Conservation (phyloP, 2,797 vertebrate species). For the Poeciliopsis infans region DNA sequence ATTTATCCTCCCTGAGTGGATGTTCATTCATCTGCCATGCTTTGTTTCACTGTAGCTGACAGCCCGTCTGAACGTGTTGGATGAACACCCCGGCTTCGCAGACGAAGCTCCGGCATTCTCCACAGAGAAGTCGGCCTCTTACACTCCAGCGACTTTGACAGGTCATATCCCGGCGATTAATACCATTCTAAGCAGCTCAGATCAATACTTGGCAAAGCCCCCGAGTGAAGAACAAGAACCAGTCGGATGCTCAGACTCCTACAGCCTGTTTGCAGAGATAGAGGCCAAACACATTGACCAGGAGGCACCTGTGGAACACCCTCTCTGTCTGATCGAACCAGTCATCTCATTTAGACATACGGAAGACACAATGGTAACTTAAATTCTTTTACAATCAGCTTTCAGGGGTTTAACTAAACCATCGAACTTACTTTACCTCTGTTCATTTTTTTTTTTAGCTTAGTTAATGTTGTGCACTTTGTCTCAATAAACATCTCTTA, state of each 20-base stretch:
- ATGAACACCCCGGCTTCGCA: slow-evolving; percentile 64
- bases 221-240: slow-evolving; percentile 42
- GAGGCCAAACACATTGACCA: slow-evolving; percentile 26
- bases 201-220: slow-evolving; percentile 54
- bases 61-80: slow-evolving; percentile 73
- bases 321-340: slow-evolving; percentile 41
- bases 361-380: slow-evolving; percentile 42
- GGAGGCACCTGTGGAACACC: slow-evolving; percentile 51
- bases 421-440: not conserved
- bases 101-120: slow-evolving; percentile 64
- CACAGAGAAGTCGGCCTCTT: slow-evolving; percentile 53
- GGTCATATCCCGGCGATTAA: slow-evolving; percentile 60
- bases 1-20: slow-evolving; percentile 55
- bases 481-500: not conserved
- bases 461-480: not conserved
- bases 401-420: not conserved
- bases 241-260: slow-evolving; percentile 34
- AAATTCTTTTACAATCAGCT: slow-evolving; percentile 19
- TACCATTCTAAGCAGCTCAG: slow-evolving; percentile 56
- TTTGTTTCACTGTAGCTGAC: slow-evolving; percentile 76
- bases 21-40: slow-evolving; percentile 48
- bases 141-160: slow-evolving; percentile 56
- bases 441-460: not conserved
- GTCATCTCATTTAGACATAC: slow-evolving; percentile 47
- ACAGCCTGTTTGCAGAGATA: slow-evolving; percentile 46